Evolutionary conservation across 2,888 invertebrate species (phyloP), one percentile per base, ranked within the genome.

Genomic region (Cataglyphis altisquamis): DNA sequence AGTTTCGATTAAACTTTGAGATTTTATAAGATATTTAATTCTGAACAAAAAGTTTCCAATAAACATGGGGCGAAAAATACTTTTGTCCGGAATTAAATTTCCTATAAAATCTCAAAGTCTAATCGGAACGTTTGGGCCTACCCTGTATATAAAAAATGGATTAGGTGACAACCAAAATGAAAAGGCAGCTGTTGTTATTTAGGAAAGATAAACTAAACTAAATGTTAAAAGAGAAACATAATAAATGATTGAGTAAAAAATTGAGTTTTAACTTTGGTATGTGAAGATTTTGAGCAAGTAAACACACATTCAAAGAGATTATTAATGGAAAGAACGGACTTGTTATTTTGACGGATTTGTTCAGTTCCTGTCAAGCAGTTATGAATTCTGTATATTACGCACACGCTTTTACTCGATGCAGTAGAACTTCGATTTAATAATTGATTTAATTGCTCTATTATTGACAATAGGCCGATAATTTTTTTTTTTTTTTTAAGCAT

Each of bases 361-460:
- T 55, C 41, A 70, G 45, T n/a, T 12, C 32, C 25, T 72, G 72
- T 29, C n/a, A 21, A 68, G 57, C 57, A 32, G 45, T 21, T 57
- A 45, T 57, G 32, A 57, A 41, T 70, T 70, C 21, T 45, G 21
- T 45, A 45, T 70, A 57, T 68, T 32, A 18, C 15, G 57, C 25
- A 21, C 57, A 78, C 70, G 45, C 45, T 60, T 78, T 70, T 70
- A 78, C 39, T 60, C 32, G 57, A 70, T 68, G 78, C 70, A 78
- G 78, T 70, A 70, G 57, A 78, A 78, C 57, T 45, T 70, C 41
- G 32, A 70, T 78, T 68, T 78, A 57, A 78, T 70, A 57, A 3
- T 32, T 78, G 18, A n/a, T 55, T 77, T 41, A 21, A 25, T 60
- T 68, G n/a, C 15, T 67, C n/a, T 4, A 41, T 57, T 70, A 70